Base-by-base conservation (phyloP, 1,140 invertebrate species). In the Listronotus bonariensis region DNA sequence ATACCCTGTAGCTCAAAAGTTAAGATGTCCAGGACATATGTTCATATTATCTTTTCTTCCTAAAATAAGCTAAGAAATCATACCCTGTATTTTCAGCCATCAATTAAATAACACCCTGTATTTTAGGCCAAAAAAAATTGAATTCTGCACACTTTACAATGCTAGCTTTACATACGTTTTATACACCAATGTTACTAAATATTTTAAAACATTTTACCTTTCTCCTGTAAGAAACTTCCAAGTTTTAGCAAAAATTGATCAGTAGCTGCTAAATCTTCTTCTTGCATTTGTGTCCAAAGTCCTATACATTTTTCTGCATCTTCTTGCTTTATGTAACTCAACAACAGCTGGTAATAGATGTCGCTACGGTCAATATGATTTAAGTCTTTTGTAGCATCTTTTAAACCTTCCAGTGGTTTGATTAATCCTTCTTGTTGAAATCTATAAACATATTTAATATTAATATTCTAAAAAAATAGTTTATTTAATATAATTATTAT, bases 221-320 rank as follows among this genome's bases (percentile, higher is more conserved):
- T 86, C 18, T 81, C 79, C 70, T 84, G 80, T 10, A 94, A 80
- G 72, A 90, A 85, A 17, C 84, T 80, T 0, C 84, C 87, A 7
- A 95, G 79, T 26, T 80, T 81, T 7, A 74, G 68, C 0, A 94
- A 79, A 74, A 94, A 92, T 14, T 84, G 71, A 54, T 88, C 83
- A 18, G 83, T 86, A 0, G 92, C 88, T 32, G 86, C 76, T 53
- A 92, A 78, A 63, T 88, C 84, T 73, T 94, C 90, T 77, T 94
- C 91, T 79, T 94, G 91, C 79, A 93, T 87, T 73, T 88, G 79
- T 0, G 87, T 90, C 89, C 89, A 92, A 7, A 94, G 76, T 7
- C 85, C 85, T 9, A 91, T 69, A 1, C 90, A 90, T 77, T 91
- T 90, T 17, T 91, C 84, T 0, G 84, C 80, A 65, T 92, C 83